These are phyloP conservation scores for Sclerurus mexicanus DNA, from an alignment of 2,113 vertebrate species.

Conservation along the genomic window DNA sequence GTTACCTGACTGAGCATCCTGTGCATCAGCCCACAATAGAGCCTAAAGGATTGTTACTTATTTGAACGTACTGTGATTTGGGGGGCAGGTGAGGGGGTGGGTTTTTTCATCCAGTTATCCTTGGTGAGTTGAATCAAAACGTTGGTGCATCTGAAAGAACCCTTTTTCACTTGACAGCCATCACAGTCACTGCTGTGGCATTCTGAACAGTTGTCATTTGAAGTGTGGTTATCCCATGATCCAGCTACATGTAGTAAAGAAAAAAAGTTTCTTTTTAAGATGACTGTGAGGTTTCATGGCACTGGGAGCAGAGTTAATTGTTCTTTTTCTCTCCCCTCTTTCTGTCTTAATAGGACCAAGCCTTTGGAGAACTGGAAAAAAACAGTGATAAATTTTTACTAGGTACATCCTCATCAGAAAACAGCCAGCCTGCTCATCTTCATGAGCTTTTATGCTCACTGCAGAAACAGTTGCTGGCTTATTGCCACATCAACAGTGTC, in stretches of 20 bases:
- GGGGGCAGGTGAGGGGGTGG: neutral
- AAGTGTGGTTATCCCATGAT: neutral
- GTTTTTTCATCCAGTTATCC: neutral
- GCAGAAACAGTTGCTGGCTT: constrained; percentile 95
- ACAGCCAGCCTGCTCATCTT: constrained; percentile 95
- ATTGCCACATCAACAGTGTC: constrained; percentile 92
- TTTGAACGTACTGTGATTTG: neutral
- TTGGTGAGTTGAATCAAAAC: neutral
- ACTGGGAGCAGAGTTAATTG: neutral
- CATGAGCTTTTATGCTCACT: constrained; percentile 95
- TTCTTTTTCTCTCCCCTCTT: neutral
- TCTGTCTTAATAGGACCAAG: constrained; percentile 86
- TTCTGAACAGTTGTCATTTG: neutral
- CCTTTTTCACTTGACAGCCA: neutral
- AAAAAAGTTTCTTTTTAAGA: neutral
- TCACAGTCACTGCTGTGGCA: neutral
- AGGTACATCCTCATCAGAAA: constrained; percentile 90
- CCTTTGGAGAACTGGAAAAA: constrained; percentile 97
- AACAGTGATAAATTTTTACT: constrained; percentile 96
- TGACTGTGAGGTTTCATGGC: neutral
- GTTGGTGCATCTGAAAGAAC: neutral
- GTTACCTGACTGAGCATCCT: neutral
- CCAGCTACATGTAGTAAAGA: neutral
- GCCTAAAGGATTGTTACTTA: neutral
- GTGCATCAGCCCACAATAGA: neutral